Percentiles rank a stretch among this genome's conserved stretches.
These are phyloP conservation scores for Atlantisia rogersi DNA, from an alignment of 2,113 vertebrate genomes.

Conservation along the genomic window DNA sequence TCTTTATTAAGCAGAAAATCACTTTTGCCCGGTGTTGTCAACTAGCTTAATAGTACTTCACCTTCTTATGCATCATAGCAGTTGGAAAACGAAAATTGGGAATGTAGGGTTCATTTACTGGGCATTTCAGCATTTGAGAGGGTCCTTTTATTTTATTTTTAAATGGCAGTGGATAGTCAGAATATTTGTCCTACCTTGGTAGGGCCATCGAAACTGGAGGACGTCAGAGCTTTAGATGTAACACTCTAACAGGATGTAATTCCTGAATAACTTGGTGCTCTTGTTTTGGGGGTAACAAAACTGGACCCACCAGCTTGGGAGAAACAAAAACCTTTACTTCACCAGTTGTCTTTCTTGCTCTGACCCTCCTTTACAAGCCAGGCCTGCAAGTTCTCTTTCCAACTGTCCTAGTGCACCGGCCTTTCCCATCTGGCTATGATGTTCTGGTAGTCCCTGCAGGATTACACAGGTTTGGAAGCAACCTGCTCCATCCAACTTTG, in stretches of 20 bases:
- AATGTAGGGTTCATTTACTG: neutral
- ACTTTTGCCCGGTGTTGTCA: conserved; percentile 12
- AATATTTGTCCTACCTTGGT: neutral
- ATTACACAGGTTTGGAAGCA: neutral
- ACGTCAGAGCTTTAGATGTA: neutral
- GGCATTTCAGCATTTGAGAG: neutral
- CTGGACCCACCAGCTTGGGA: neutral
- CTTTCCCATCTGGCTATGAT: neutral
- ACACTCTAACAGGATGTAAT: neutral
- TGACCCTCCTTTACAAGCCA: neutral
- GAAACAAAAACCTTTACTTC: neutral
- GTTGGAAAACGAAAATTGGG: neutral
- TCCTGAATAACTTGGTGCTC: neutral
- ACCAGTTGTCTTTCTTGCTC: neutral
- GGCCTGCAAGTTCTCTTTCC: neutral
- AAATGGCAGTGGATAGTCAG: neutral
- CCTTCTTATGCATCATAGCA: neutral
- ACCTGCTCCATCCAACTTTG: neutral
- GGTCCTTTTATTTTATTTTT: neutral
- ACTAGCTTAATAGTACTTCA: neutral
- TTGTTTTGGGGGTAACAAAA: neutral
- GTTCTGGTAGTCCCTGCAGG: neutral
- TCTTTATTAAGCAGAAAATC: conserved; percentile 57
- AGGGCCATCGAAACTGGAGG: neutral
- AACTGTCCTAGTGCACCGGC: neutral